Base-by-base conservation (phyloP, 1,140 invertebrate species). In the Tetramorium alpestre region DNA sequence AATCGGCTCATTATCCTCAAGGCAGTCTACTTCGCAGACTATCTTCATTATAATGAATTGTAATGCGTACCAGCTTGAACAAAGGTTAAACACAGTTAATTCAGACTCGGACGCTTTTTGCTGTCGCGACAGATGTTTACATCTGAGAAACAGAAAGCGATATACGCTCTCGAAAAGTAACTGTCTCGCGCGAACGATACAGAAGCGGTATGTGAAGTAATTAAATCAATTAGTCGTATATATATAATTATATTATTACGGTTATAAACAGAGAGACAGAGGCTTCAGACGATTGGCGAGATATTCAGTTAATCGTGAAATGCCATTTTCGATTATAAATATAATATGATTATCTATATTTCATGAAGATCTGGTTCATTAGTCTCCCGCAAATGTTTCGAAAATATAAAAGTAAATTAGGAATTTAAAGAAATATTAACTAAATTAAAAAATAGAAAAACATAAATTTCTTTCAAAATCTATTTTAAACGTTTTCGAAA, bases 21-120 rank as follows among this genome's bases (percentile, higher is more conserved):
- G 80, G 80, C 56, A 75, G 80, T 60, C 80, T 84, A 84, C 41
- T 72, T 75, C 69, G 80, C 80, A 75, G 41, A 84, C 80, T 73
- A 84, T 84, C 80, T 84, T 84, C 80, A 62, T 84, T 84, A 75
- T 84, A 75, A 84, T 84, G 80, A 84, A 84, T 84, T 72, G 80
- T 75, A 75, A 84, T 84, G 80, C 69, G 67, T 60, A 47, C 38
- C 80, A 73, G 67, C 11, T 25, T 10, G 80, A 84, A 84, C 80
- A 84, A 84, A 84, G 80, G 69, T 60, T 49, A 67, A 44, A 47
- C 64, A 38, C 64, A 47, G 64, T 67, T 56, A 84, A 65, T 80
- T 62, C 62, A 33, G 54, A 13, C 41, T 38, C 54, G 60, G 28
- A 62, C 41, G 54, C 54, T 84, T 60, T 67, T 73, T 72, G 25